Conservation (phyloP, 2,888 invertebrate genomes). For the Tridacna gigas region DNA sequence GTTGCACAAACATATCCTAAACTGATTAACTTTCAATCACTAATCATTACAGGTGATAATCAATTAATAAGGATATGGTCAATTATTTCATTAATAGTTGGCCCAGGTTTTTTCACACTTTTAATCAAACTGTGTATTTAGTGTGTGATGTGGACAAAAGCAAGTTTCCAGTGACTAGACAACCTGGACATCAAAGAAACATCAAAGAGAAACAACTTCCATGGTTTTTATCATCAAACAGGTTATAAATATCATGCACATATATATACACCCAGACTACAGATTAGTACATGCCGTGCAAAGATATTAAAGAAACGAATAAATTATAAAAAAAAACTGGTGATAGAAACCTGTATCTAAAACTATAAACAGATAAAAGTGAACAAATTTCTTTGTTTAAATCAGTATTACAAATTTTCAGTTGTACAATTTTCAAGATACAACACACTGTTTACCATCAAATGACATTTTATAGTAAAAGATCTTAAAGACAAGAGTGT, state of each 20-base stretch:
- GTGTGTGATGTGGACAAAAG: slow-evolving; percentile 11
- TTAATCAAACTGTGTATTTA: slow-evolving; percentile 2
- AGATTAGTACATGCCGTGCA: slow-evolving; percentile 22
- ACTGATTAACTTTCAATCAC: background rate
- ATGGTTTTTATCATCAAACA: background rate
- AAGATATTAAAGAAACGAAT: background rate
- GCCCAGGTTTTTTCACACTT: slow-evolving; percentile 4
- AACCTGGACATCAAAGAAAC: slow-evolving; percentile 13
- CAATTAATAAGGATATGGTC: background rate
- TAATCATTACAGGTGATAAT: background rate
- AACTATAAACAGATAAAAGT: too few relatives aligned
- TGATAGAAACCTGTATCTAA: too few relatives aligned
- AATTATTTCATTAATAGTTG: background rate
- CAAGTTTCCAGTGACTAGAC: background rate
- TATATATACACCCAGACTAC: background rate
- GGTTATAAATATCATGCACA: background rate
- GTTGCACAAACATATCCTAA: background rate
- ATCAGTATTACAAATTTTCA: too few relatives aligned
- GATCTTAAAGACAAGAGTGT: too few relatives aligned
- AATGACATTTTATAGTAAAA: too few relatives aligned
- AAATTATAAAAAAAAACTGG: too few relatives aligned
- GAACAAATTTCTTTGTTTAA: too few relatives aligned
- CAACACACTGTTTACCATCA: too few relatives aligned
- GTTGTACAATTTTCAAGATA: too few relatives aligned
- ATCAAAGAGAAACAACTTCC: slow-evolving; percentile 14